These are phyloP conservation scores for Salvelinus namaycush DNA, from an alignment of 2,113 vertebrate genomes.

Conservation along the genomic window DNA sequence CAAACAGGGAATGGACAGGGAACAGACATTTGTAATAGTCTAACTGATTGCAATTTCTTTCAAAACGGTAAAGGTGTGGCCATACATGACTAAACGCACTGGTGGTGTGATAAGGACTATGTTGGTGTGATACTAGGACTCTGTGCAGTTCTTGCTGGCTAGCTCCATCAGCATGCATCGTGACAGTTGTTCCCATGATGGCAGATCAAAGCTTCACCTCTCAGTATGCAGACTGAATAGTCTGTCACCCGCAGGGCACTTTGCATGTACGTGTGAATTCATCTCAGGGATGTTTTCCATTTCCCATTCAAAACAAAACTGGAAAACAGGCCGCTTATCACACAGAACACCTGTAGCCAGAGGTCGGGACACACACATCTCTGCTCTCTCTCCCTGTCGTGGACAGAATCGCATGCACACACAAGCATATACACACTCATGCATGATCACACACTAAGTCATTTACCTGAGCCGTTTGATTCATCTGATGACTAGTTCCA, in stretches of 20 bases:
- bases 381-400: no score
- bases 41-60: no score
- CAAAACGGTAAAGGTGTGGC: no score
- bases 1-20: neutral
- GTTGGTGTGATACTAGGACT: neutral
- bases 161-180: neutral
- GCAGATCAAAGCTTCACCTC: slow-evolving; percentile 5
- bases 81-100: no score
- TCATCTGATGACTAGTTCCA: neutral
- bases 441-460: neutral
- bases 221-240: neutral
- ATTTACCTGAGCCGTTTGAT: neutral
- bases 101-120: no score
- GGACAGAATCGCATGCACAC: slow-evolving; percentile 21
- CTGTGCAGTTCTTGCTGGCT: neutral
- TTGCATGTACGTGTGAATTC: slow-evolving; percentile 25
- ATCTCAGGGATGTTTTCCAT: slow-evolving; percentile 11
- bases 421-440: neutral
- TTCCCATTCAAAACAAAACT: slow-evolving; percentile 22
- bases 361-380: neutral
- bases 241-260: slow-evolving; percentile 2
- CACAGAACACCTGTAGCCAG: slow-evolving; percentile 6
- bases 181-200: neutral
- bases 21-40: neutral
- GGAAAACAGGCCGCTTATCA: slow-evolving; percentile 11